These are phyloP conservation scores for Corydoras sp. DNA, from an alignment of 2,113 vertebrate genomes.

Conservation along the genomic window DNA sequence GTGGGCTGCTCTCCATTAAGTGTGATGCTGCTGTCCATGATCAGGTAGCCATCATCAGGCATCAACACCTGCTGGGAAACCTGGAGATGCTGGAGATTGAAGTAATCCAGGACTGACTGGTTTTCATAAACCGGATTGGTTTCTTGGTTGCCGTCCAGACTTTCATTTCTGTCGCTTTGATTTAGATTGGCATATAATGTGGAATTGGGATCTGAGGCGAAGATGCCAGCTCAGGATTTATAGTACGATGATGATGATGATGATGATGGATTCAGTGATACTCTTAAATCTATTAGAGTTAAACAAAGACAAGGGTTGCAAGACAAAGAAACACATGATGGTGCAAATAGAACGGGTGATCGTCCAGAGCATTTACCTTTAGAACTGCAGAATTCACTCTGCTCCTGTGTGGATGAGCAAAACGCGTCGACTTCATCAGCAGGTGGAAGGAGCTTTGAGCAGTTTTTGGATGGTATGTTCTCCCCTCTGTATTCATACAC, in stretches of 20 bases:
- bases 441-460: not conserved
- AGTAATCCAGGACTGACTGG: slow-evolving; percentile 17
- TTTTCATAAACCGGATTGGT: slow-evolving; percentile 49
- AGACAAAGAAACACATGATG: too few relatives aligned
- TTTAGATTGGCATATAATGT: not conserved
- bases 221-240: too few relatives aligned
- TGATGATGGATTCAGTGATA: too few relatives aligned
- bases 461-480: not conserved
- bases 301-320: too few relatives aligned
- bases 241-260: too few relatives aligned
- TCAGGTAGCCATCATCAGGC: slow-evolving; percentile 62
- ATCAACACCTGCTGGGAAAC: slow-evolving; percentile 7
- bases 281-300: too few relatives aligned
- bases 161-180: not conserved
- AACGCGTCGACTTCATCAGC: not conserved
- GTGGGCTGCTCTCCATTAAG: slow-evolving; percentile 71
- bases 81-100: not conserved
- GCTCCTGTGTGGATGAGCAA: not conserved
- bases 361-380: too few relatives aligned
- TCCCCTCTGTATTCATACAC: slow-evolving; percentile 53
- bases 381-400: too few relatives aligned
- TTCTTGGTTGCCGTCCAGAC: slow-evolving; percentile 54
- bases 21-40: slow-evolving; percentile 64
- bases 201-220: not conserved
- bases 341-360: too few relatives aligned